Conservation (phyloP, 1,140 invertebrate genomes). For the Zaprionus lachaisei region DNA sequence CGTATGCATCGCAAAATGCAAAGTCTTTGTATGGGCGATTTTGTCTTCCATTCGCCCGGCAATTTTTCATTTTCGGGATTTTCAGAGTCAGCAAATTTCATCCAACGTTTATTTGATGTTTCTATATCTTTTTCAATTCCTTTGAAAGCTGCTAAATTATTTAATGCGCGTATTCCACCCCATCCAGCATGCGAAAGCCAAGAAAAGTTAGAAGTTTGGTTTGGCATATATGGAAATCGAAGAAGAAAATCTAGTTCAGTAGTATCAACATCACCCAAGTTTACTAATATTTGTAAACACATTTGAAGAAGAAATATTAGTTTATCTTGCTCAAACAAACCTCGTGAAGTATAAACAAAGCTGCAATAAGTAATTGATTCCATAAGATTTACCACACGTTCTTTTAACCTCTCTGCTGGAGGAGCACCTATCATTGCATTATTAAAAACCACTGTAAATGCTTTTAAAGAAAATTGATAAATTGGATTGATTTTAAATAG, state of each 20-base stretch:
- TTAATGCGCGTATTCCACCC: constrained; percentile 94
- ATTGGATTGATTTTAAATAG: constrained; percentile 97
- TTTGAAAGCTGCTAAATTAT: constrained; percentile 92
- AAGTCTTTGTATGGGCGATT: constrained; percentile 92
- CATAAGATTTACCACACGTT: constrained; percentile 92
- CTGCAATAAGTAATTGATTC: constrained; percentile 95
- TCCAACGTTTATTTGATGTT: constrained; percentile 95
- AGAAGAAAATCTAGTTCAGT: constrained; percentile 95
- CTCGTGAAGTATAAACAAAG: constrained; percentile 94
- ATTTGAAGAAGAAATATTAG: constrained; percentile 96
- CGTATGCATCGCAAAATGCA: constrained; percentile 96
- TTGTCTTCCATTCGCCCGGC: constrained; percentile 98
- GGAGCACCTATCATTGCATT: constrained; percentile 92
- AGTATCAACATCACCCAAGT: constrained; percentile 88
- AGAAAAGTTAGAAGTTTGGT: constrained; percentile 90
- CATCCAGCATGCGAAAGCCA: constrained; percentile 94
- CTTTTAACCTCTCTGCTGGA: constrained; percentile 88
- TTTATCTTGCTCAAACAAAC: constrained; percentile 97
- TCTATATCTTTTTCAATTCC: constrained; percentile 97
- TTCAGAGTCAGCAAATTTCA: constrained; percentile 96
- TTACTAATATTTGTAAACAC: constrained; percentile 90
- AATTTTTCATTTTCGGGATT: constrained; percentile 96
- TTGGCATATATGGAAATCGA: constrained; percentile 89
- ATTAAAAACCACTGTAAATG: constrained; percentile 96
- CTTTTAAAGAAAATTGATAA: constrained; percentile 98